phyloP scores from a whole-genome alignment of 2,113 vertebrate species.

The Penelope pileata region DNA sequence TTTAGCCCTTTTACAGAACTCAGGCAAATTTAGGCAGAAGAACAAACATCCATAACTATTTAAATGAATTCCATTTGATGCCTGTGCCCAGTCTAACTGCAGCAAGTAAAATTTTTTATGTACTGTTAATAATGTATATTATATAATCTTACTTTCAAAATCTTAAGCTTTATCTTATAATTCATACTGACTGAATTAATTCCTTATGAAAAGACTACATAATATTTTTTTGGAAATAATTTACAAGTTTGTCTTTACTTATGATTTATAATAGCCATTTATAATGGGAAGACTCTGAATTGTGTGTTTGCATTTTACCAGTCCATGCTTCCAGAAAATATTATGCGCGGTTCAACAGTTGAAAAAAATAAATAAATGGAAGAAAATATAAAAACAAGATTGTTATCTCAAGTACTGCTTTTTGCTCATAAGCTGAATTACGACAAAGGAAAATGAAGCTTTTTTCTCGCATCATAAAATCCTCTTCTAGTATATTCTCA shows the following conservation, averaged over 20 bases:
- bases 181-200: neutral
- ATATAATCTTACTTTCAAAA: neutral
- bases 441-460: neutral
- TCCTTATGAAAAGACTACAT: neutral
- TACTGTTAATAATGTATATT: neutral
- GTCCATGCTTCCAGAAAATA: neutral
- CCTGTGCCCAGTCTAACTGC: neutral
- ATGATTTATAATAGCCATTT: neutral
- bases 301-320: neutral
- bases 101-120: neutral
- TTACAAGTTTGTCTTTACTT: neutral
- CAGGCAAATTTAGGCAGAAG: neutral
- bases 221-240: neutral
- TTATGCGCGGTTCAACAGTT: neutral
- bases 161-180: neutral
- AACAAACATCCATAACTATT: neutral
- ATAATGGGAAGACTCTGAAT: neutral
- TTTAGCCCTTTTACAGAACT: neutral
- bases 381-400: neutral
- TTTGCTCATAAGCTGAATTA: neutral
- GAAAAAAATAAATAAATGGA: neutral
- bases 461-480: neutral
- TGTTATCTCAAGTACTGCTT: neutral
- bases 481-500: neutral
- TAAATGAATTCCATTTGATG: neutral